These are phyloP conservation scores for Halcyon senegalensis DNA, from an alignment of 2,113 vertebrate species.

Conservation along the genomic window DNA sequence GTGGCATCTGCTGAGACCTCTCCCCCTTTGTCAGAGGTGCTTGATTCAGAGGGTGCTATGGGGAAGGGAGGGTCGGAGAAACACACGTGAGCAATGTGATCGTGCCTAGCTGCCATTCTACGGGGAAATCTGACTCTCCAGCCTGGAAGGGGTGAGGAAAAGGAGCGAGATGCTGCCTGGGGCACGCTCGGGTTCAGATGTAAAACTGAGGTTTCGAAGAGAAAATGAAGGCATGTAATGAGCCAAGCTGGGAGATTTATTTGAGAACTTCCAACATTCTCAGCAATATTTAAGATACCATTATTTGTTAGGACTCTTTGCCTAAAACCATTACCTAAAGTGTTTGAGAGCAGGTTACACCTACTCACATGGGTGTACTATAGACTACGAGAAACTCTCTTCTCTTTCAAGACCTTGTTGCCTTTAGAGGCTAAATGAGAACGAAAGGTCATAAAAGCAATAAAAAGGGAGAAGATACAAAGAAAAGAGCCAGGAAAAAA, in stretches of 20 bases:
- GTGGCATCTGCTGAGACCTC: background rate
- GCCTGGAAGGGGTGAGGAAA: background rate
- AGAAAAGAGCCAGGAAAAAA: background rate
- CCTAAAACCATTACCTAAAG: background rate
- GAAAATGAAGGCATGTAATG: background rate
- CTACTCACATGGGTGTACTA: rapidly evolving
- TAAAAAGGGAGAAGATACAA: background rate
- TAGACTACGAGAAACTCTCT: background rate
- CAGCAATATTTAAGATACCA: background rate
- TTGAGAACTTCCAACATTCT: background rate
- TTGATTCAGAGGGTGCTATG: background rate
- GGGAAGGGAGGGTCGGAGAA: background rate
- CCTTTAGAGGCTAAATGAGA: background rate
- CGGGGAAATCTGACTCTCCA: background rate
- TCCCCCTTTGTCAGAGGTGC: background rate
- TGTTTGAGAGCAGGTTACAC: background rate
- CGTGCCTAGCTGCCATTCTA: background rate
- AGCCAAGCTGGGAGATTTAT: background rate
- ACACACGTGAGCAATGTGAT: rapidly evolving
- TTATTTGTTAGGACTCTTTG: background rate
- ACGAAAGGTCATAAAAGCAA: background rate
- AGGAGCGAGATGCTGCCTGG: background rate
- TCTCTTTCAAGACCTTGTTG: background rate
- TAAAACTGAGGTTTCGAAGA: background rate
- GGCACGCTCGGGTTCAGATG: rapidly evolving